Base-by-base conservation (phyloP, 2,113 vertebrate species). In the Nycticorax nycticorax region DNA sequence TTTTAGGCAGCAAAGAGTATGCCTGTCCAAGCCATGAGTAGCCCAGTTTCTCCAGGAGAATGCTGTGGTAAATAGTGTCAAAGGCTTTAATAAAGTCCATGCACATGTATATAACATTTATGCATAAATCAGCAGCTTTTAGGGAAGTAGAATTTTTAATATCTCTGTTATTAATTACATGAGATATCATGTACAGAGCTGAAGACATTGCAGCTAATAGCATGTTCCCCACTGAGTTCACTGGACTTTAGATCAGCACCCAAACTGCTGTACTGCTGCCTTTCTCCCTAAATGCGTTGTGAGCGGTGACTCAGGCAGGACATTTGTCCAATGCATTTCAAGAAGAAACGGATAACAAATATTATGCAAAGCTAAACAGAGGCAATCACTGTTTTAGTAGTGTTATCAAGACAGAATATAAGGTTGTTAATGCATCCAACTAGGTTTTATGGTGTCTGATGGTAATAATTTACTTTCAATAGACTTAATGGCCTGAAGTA, bases 401-500 rank as follows among this genome's bases (percentile, higher is more conserved):
- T 37, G 10, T 72, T 94, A 88, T 88, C 68, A 84, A 92, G 89
- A 86, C 47, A 67, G 74, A 91, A 76, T 63, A n/a, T 56, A 88
- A 94, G 89, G 80, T 50, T 68, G 56, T 66, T 96, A 96, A 88
- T 73, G 71, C 50, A 80, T 84, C 67, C 16, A 30, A 80, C 68
- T 74, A 74, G 59, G 33, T 92, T 96, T 95, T 97, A 94, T 77
- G 3, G 2, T 55, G 21, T 74, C 63, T 96, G 89, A 96, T 59
- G 79, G 75, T 83, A 93, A 91, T 85, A 94, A 97, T 96, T 95
- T 96, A 76, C 85, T 92, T 97, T 89, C 78, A 91, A n/a, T 77
- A 87, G 91, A 62, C 28, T 93, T 96, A 96, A 97, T 95, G 89
- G 92, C 48, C 91, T 85, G 48, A 89, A 71, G 53, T 95, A 84